Evolutionary conservation across 2,797 vertebrate species (phyloP).

Genomic region (Microchirus variegatus): DNA sequence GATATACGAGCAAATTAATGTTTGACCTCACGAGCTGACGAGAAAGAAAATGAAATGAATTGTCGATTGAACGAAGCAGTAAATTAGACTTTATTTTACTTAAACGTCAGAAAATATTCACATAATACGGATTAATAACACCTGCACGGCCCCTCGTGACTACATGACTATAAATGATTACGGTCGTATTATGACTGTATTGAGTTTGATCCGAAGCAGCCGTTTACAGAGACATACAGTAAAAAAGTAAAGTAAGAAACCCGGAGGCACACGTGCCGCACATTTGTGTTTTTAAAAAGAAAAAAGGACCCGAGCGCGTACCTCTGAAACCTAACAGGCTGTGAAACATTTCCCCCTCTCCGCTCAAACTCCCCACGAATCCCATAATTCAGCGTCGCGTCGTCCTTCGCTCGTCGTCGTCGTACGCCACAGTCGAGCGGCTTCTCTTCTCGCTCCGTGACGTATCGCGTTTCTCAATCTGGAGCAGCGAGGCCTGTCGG

Average conservation of each 20-base stretch:
- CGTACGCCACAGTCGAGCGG: conserved; percentile 17
- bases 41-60: too few species aligned
- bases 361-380: conserved; percentile 50
- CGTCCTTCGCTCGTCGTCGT: conserved; percentile 12
- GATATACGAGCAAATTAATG: too few species aligned
- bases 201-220: background rate
- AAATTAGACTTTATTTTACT: too few species aligned
- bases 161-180: too few species aligned
- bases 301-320: conserved; percentile 35
- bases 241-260: conserved; percentile 35
- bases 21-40: too few species aligned
- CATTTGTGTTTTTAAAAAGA: too few species aligned
- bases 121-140: too few species aligned
- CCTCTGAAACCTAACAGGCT: conserved; percentile 63
- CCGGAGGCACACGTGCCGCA: conserved; percentile 63
- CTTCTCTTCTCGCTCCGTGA: conserved; percentile 29
- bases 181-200: too few species aligned
- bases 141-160: too few species aligned
- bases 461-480: conserved; percentile 51
- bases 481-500: conserved; percentile 47
- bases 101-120: too few species aligned
- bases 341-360: conserved; percentile 62
- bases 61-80: too few species aligned
- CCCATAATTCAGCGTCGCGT: conserved; percentile 65
- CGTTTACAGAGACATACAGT: background rate